Conservation (phyloP, 2,113 vertebrate species). For the Dasyprocta punctata region DNA sequence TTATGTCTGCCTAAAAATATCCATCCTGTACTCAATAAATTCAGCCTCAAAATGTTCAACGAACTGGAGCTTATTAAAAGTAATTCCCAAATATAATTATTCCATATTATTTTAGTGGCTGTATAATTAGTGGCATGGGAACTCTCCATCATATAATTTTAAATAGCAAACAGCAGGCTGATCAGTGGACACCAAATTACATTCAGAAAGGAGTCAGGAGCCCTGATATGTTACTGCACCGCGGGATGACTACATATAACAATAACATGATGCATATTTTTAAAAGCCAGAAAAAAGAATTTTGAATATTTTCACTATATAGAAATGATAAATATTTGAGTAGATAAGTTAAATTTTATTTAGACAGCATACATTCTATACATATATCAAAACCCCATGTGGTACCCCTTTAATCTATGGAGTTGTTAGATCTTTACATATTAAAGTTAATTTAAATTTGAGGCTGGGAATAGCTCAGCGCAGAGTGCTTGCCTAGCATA, state of each 20-base stretch:
- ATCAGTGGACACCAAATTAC: neutral
- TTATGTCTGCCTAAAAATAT: slow-evolving; percentile 69
- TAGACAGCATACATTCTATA: neutral
- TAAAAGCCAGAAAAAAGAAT: neutral
- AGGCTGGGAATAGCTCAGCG: too few relatives aligned
- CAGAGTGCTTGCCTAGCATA: too few relatives aligned
- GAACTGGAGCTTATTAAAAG: slow-evolving; percentile 3
- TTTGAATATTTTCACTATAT: neutral
- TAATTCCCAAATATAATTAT: neutral
- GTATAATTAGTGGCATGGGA: neutral
- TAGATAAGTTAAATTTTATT: neutral
- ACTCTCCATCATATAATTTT: neutral
- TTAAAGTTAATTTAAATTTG: neutral
- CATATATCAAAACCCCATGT: neutral
- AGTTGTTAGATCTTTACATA: neutral
- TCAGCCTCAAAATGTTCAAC: neutral
- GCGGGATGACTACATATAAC: neutral
- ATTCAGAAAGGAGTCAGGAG: neutral
- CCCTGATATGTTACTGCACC: neutral
- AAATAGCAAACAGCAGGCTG: neutral
- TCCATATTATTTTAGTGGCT: neutral
- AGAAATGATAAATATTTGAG: neutral
- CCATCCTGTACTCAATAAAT: neutral
- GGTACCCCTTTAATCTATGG: neutral
- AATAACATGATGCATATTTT: neutral